A percentile compares a stretch with the other conserved stretches of the same genome.
Conservation (phyloP, 2,888 invertebrate genomes). For the Noctua janthina region DNA sequence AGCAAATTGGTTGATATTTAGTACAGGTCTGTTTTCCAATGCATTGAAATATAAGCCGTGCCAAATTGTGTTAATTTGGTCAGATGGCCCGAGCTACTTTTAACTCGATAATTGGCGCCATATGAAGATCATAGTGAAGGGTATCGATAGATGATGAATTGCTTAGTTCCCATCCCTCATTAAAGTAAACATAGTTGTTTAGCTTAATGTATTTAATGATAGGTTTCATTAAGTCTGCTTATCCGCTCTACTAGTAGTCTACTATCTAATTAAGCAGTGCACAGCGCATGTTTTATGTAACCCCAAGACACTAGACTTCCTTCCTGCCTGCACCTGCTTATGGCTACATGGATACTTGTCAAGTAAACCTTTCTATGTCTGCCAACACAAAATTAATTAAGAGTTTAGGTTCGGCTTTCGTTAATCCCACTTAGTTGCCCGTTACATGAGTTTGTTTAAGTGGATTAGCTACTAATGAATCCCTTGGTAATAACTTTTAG, state of each 20-base stretch:
- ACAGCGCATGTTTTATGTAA: constrained; percentile 58
- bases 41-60: constrained; percentile 31
- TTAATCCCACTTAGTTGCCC: constrained; percentile 48
- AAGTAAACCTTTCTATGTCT: constrained; percentile 7
- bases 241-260: constrained; percentile 56
- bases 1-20: constrained; percentile 19
- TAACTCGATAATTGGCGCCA: constrained; percentile 40
- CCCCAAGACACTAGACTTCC: constrained; percentile 54
- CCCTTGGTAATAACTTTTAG: constrained; percentile 1
- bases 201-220: constrained; percentile 37
- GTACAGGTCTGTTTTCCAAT: constrained; percentile 13
- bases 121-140: constrained; percentile 17
- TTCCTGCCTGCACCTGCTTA: constrained; percentile 47
- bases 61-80: constrained; percentile 37
- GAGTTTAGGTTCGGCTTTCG: constrained; percentile 21
- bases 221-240: constrained; percentile 54
- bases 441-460: constrained; percentile 47
- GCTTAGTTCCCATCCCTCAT: constrained; percentile 10
- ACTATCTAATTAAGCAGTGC: constrained; percentile 50
- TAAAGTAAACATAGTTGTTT: constrained; percentile 16
- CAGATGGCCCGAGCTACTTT: constrained; percentile 31
- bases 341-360: constrained; percentile 5
- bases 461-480: constrained; percentile 49
- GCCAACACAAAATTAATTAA: constrained; percentile 46
- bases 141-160: constrained; percentile 8